Conservation (phyloP, 2,888 invertebrate species). For the Leptinotarsa rubiginosa region DNA sequence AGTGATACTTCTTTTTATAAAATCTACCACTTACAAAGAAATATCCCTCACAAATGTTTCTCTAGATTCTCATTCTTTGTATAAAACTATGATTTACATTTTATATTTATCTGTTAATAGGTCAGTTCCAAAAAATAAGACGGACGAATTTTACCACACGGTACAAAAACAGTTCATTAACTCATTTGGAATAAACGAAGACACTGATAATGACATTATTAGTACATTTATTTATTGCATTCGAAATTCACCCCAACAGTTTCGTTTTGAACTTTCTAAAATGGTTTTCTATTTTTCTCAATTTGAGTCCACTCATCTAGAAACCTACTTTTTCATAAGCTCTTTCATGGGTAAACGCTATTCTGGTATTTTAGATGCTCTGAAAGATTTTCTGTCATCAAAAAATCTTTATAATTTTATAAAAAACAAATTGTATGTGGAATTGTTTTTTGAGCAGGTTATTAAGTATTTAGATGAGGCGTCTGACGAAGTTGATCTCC, state of each 20-base stretch:
- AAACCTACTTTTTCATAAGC: slow-evolving; percentile 48
- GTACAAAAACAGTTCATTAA: slow-evolving; percentile 32
- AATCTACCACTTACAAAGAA: slow-evolving; percentile 6
- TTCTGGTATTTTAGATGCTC: slow-evolving; percentile 38
- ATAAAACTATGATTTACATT: slow-evolving; percentile 50
- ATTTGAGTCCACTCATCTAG: slow-evolving; percentile 42
- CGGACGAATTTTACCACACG: slow-evolving; percentile 35
- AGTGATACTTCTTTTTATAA: slow-evolving; percentile 44
- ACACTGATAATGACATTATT: slow-evolving; percentile 45
- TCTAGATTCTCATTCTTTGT: slow-evolving; percentile 34
- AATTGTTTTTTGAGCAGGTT: slow-evolving; percentile 43
- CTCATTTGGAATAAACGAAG: slow-evolving; percentile 39
- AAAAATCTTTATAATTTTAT: slow-evolving; percentile 44
- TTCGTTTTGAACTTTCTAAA: slow-evolving; percentile 41
- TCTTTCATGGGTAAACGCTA: slow-evolving; percentile 31
- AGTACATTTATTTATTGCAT: slow-evolving; percentile 46
- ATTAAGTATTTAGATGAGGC: slow-evolving; percentile 38
- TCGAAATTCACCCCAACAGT: slow-evolving; percentile 33
- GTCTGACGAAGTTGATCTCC: slow-evolving; percentile 37
- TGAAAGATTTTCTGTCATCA: slow-evolving; percentile 44
- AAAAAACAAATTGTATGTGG: slow-evolving; percentile 32
- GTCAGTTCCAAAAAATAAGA: neutral
- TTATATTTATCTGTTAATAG: slow-evolving; percentile 42
- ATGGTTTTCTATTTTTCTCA: slow-evolving; percentile 50
- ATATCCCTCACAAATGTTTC: slow-evolving; percentile 1